Conservation (phyloP, 2,888 invertebrate genomes). For the Litoditis marina region DNA sequence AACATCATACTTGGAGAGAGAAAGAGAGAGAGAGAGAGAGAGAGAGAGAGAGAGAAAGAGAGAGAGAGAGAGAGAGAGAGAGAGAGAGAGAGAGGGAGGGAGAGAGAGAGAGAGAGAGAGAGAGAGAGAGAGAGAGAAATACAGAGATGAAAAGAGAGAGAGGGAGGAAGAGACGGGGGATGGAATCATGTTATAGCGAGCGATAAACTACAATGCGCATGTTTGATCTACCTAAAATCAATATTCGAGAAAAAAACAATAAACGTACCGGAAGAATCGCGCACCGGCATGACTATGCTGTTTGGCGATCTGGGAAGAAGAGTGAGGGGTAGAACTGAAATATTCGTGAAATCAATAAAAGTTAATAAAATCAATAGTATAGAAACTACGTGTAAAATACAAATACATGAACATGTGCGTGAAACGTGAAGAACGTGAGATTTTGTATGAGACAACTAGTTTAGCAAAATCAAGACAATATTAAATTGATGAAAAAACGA, state of each 20-base stretch:
- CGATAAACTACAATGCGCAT: neutral
- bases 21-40: neutral
- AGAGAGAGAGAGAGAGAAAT: neutral
- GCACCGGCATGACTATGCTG: constrained; percentile 16
- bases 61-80: too few relatives aligned
- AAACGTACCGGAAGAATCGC: constrained; percentile 15
- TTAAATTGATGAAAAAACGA: neutral
- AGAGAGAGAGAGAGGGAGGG: too few relatives aligned
- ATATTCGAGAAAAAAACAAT: neutral
- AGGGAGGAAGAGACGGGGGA: neutral
- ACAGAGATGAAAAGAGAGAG: neutral
- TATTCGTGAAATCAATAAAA: neutral
- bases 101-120: neutral
- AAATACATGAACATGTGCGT: too few relatives aligned
- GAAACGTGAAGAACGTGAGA: neutral
- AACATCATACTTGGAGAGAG: neutral
- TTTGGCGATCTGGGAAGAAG: neutral
- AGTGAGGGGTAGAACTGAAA: neutral
- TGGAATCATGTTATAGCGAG: neutral
- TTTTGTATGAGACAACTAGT: too few relatives aligned
- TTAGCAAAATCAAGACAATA: too few relatives aligned
- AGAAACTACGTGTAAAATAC: neutral
- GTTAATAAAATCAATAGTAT: neutral
- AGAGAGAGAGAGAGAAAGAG: neutral
- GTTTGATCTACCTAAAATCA: neutral